Evolutionary conservation across 2,888 invertebrate species (phyloP), one percentile per base, ranked within the genome.

Genomic region (Eretmocerus hayati): DNA sequence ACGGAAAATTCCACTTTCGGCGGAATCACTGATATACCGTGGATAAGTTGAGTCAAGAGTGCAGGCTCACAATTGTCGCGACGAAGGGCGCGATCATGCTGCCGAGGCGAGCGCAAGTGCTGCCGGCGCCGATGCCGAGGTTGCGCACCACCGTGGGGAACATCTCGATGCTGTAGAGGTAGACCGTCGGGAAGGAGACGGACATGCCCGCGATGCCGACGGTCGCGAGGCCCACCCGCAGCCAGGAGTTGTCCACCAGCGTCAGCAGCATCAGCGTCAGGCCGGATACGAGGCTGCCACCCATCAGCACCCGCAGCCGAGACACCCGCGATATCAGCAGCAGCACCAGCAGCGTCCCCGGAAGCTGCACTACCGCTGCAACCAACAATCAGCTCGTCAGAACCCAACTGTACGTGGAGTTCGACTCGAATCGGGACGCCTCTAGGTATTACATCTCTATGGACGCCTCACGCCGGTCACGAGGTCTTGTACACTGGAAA

Each of bases 141-240:
- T 92, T 92, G 42, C 94, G 78, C 0, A 92, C 84, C 5, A 91
- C 86, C 0, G 94, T 94, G 0, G 94, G 93, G 67, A 90, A 93
- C 15, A 90, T 72, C 72, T 94, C 94, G 0, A 90, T 88, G 1
- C 87, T 86, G 68, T 88, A 93, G 8, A 93, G 78, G 67, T 92
- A 94, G 8, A 89, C 84, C 2, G 88, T 86, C 4, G 90, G 87
- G 65, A 93, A 94, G 6, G 85, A 81, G 42, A 90, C 80, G 16
- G 89, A 84, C 71, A 89, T 82, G 11, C 90, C 89, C 62, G 86
- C 84, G 47, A 91, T 81, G 0, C 89, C 89, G 26, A 84, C 63
- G 52, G 85, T 81, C 19, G 87, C 86, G 30, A 90, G 76, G 6
- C 77, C 72, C 3, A 85, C 74, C 53, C 78, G 76, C 23, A 74